Evolutionary conservation across 2,113 vertebrate species (phyloP).

Genomic region (Orientallactaga bullata): DNA sequence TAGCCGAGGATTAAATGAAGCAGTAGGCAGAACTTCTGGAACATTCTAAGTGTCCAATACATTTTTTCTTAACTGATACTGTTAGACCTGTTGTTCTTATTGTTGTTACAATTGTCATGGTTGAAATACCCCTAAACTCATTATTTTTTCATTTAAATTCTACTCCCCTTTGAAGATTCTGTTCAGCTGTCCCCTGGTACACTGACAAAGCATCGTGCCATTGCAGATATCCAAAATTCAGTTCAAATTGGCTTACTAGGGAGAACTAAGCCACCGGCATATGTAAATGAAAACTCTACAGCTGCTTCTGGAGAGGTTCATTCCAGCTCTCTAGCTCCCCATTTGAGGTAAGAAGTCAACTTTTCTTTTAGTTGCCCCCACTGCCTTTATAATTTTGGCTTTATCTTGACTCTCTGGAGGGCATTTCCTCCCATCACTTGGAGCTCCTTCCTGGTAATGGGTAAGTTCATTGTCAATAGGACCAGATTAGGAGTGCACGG

Average conservation of each 20-base stretch:
- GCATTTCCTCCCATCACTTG: not conserved
- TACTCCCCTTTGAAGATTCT: not conserved
- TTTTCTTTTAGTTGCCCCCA: not conserved
- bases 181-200: not conserved
- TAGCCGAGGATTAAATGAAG: not conserved
- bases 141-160: slow-evolving; percentile 5
- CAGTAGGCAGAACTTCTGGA: not conserved
- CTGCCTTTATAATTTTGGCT: not conserved
- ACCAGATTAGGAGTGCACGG: no score
- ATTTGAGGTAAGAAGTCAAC: not conserved
- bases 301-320: not conserved
- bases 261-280: not conserved
- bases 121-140: not conserved
- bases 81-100: not conserved
- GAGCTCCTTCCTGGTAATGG: not conserved
- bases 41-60: not conserved
- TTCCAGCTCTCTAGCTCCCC: not conserved
- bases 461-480: no score
- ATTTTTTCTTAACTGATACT: not conserved
- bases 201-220: not conserved
- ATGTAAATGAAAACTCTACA: not conserved
- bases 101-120: not conserved
- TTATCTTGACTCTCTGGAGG: not conserved
- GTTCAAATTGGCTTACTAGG: not conserved
- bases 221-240: not conserved